These are phyloP conservation scores for Botrylloides violaceus DNA, from an alignment of 23 tunicate genomes.

Conservation along the genomic window DNA sequence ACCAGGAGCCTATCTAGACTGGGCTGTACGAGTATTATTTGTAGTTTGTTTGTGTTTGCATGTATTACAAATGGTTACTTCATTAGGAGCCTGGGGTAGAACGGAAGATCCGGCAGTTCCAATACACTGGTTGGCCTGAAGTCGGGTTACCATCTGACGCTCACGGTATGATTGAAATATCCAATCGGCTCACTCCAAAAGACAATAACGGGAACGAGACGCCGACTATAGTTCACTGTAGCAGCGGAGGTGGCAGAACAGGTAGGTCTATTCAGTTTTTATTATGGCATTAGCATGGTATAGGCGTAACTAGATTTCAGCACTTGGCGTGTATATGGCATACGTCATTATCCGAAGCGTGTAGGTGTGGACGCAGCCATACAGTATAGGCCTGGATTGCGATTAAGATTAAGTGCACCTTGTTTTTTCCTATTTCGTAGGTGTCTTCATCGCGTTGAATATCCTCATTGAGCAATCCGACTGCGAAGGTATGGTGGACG, in stretches of 20 bases:
- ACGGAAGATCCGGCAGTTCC: constrained; percentile 49
- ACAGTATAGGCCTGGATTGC: too few relatives aligned
- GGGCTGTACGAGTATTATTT: too few relatives aligned
- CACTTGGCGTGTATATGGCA: too few relatives aligned
- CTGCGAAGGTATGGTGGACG: constrained; percentile 61
- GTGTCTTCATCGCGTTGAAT: constrained; percentile 57
- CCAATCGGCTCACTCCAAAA: constrained; percentile 12
- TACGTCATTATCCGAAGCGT: too few relatives aligned
- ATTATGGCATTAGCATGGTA: constrained; percentile 5
- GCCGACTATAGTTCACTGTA: constrained; percentile 73
- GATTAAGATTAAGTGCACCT: too few relatives aligned
- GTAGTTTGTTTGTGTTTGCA: too few relatives aligned
- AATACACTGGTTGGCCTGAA: constrained; percentile 86
- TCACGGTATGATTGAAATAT: constrained; percentile 36
- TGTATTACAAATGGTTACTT: too few relatives aligned
- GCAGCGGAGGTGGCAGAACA: constrained; percentile 90
- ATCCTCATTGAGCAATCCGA: constrained; percentile 46
- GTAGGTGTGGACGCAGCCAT: too few relatives aligned
- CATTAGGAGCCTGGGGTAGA: constrained; percentile 19
- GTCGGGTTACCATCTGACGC: constrained; percentile 60
- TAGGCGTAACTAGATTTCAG: too few relatives aligned
- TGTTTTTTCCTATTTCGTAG: constrained; percentile 9
- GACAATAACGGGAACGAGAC: constrained; percentile 5
- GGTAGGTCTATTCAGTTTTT: constrained; percentile 18
- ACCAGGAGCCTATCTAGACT: too few relatives aligned